phyloP scores from a whole-genome alignment of 2,113 vertebrate genomes.

The Atherinomorus stipes region DNA sequence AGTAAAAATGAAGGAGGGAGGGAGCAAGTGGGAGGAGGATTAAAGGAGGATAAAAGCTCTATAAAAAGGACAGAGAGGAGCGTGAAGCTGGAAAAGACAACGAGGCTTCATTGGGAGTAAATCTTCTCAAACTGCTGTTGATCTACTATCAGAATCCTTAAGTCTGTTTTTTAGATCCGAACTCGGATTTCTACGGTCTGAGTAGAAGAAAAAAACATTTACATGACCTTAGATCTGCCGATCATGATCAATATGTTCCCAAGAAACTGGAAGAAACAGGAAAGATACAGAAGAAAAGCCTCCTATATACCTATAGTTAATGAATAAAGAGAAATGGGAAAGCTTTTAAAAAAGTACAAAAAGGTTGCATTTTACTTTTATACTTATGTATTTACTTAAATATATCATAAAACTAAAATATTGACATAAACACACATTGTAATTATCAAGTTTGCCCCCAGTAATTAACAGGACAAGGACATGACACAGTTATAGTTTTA shows the following conservation, averaged over 20 bases:
- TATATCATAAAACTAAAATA: too few species aligned
- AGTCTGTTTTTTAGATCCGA: constrained; percentile 1
- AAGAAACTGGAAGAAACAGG: neutral
- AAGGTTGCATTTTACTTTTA: too few species aligned
- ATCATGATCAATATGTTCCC: neutral
- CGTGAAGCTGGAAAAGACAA: neutral
- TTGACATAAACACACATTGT: too few species aligned
- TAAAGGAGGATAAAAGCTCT: constrained; percentile 65
- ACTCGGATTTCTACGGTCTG: neutral
- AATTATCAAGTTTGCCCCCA: too few species aligned
- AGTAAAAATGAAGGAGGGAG: neutral
- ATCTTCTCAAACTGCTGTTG: neutral
- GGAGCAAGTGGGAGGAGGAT: constrained; percentile 38
- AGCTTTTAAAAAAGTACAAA: too few species aligned
- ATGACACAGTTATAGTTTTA: too few species aligned
- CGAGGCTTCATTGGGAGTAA: neutral
- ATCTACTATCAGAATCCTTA: constrained; percentile 1
- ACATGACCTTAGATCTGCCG: neutral
- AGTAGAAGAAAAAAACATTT: neutral
- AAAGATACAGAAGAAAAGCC: neutral
- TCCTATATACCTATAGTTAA: too few species aligned
- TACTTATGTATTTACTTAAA: too few species aligned
- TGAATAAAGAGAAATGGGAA: too few species aligned
- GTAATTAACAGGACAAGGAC: too few species aligned
- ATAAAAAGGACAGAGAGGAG: constrained; percentile 50